Conservation (phyloP, 2,113 vertebrate genomes). For the Empidonax alnorum region DNA sequence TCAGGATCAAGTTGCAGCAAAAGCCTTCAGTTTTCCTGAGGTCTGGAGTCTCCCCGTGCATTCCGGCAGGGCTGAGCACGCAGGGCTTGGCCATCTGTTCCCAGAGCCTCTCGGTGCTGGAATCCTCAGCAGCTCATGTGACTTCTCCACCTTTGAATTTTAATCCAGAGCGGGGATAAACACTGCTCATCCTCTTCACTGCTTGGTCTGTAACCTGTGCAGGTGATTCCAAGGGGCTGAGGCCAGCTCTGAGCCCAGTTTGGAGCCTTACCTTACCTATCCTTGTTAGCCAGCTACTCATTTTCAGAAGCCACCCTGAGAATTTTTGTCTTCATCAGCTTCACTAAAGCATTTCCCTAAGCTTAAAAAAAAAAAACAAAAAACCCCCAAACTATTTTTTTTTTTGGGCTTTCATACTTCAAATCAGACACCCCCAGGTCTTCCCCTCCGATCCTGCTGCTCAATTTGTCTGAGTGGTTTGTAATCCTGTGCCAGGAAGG, state of each 20-base stretch:
- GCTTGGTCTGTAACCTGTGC: background rate
- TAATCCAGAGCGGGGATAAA: background rate
- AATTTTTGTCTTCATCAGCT: background rate
- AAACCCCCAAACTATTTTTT: too few species aligned
- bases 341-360: background rate
- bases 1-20: background rate
- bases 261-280: background rate
- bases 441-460: background rate
- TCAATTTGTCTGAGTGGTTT: background rate
- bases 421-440: background rate
- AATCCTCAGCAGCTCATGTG: background rate
- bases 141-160: background rate
- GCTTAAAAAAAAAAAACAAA: background rate
- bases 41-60: background rate
- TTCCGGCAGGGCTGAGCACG: rapidly evolving
- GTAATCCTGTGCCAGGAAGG: background rate
- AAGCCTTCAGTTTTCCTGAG: background rate
- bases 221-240: background rate
- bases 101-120: background rate
- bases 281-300: background rate
- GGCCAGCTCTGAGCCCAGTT: background rate
- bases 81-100: background rate
- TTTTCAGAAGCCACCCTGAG: background rate
- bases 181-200: background rate
- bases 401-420: background rate